A percentile compares a stretch with the other conserved stretches of the same genome.
Conservation (phyloP, 2,888 invertebrate species). For the Minunthozetes semirufus region DNA sequence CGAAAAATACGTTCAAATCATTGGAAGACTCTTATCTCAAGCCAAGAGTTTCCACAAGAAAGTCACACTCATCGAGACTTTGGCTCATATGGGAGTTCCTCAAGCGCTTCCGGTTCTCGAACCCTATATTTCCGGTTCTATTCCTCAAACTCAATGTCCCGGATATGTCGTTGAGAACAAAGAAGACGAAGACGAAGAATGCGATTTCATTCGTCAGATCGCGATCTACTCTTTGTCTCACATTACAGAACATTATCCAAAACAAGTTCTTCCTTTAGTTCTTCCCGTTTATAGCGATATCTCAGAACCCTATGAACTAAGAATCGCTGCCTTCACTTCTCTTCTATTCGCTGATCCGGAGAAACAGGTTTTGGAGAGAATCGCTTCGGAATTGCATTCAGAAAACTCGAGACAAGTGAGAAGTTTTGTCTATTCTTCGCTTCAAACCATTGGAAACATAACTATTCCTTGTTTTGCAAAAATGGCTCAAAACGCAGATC, state of each 20-base stretch:
- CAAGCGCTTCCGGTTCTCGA: slow-evolving; percentile 38
- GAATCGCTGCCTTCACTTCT: slow-evolving; percentile 47
- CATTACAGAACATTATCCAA: slow-evolving; percentile 35
- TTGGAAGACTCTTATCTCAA: slow-evolving; percentile 4
- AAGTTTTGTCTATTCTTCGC: slow-evolving; percentile 45
- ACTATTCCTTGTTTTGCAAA: slow-evolving; percentile 40
- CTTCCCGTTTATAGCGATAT: slow-evolving; percentile 47
- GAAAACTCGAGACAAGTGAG: slow-evolving; percentile 46
- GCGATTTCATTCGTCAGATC: slow-evolving; percentile 39
- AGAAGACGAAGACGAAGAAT: slow-evolving; percentile 30
- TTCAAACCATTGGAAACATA: slow-evolving; percentile 44
- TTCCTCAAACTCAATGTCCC: not conserved
- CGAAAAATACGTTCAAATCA: slow-evolving; percentile 31
- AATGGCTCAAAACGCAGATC: slow-evolving; percentile 32
- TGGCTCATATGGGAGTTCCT: slow-evolving; percentile 39
- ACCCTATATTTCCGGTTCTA: slow-evolving; percentile 37
- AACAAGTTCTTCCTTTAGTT: slow-evolving; percentile 42
- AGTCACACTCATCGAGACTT: slow-evolving; percentile 41
- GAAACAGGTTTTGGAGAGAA: slow-evolving; percentile 46
- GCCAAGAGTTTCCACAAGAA: slow-evolving; percentile 37
- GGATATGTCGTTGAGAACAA: slow-evolving; percentile 12
- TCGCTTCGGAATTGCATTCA: slow-evolving; percentile 47
- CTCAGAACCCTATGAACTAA: slow-evolving; percentile 45
- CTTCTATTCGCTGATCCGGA: slow-evolving; percentile 45
- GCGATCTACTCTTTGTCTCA: slow-evolving; percentile 41